These are phyloP conservation scores for Apodemia mormo DNA, from an alignment of 2,888 invertebrate species.

Conservation along the genomic window DNA sequence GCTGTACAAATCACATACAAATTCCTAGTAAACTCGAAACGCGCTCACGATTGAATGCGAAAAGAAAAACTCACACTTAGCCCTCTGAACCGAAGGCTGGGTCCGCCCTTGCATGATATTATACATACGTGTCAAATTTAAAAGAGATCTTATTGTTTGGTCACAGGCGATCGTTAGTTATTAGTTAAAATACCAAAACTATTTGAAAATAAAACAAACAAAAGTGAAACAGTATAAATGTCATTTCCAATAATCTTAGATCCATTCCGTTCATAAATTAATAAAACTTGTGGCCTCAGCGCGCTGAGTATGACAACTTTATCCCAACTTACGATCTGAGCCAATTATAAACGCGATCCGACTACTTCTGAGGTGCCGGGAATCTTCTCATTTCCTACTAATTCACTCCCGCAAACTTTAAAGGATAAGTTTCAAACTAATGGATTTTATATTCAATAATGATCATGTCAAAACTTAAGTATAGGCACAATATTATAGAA, in stretches of 20 bases:
- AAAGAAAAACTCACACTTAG: too few relatives aligned
- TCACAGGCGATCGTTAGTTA: too few relatives aligned
- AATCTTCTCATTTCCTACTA: neutral
- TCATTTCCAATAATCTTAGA: neutral
- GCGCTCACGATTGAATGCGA: too few relatives aligned
- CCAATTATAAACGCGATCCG: conserved; percentile 3
- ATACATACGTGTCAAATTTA: too few relatives aligned
- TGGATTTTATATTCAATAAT: neutral
- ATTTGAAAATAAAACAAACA: neutral
- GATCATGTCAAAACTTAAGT: neutral
- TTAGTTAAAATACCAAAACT: neutral
- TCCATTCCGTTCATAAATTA: neutral
- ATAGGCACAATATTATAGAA: neutral
- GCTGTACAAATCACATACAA: too few relatives aligned
- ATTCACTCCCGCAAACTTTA: conserved; percentile 3
- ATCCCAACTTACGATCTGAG: conserved; percentile 7
- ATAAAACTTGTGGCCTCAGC: neutral
- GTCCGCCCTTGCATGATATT: too few relatives aligned
- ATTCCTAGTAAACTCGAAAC: too few relatives aligned
- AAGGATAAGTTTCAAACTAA: neutral
- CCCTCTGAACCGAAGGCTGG: too few relatives aligned
- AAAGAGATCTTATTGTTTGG: too few relatives aligned
- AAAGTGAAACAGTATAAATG: neutral
- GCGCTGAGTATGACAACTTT: neutral
- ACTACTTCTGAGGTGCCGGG: conserved; percentile 3